Percentiles rank a stretch among this genome's conserved stretches.
phyloP scores from a whole-genome alignment of 2,113 vertebrate genomes.

The Psilopogon haemacephalus region DNA sequence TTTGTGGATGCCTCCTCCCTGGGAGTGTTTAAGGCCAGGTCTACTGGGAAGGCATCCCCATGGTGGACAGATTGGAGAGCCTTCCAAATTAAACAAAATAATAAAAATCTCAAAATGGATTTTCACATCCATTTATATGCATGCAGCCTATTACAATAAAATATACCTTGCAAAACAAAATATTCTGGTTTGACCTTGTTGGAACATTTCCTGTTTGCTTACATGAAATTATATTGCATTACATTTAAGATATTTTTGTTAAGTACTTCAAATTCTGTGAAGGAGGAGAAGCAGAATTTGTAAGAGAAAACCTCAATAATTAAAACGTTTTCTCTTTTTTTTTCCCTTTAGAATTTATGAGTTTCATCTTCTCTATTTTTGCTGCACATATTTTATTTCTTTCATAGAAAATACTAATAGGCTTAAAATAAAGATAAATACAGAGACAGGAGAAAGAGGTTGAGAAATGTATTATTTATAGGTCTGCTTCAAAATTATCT shows the following conservation, averaged over 20 bases:
- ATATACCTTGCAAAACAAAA: neutral
- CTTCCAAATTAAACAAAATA: too few relatives aligned
- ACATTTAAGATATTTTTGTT: neutral
- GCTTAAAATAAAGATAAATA: neutral
- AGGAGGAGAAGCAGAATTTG: neutral
- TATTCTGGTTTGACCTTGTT: neutral
- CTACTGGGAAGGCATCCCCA: too few relatives aligned
- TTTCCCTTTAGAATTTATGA: neutral
- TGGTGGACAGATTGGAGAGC: too few relatives aligned
- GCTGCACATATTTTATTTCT: neutral
- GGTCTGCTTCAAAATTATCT: conserved; percentile 7
- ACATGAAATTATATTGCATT: fast-evolving
- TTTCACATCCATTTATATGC: neutral
- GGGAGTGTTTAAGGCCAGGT: too few relatives aligned
- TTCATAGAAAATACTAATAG: neutral
- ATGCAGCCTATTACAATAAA: neutral
- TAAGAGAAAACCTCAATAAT: neutral
- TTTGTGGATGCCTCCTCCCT: too few relatives aligned
- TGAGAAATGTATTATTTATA: neutral
- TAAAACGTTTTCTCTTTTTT: neutral
- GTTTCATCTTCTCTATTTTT: neutral
- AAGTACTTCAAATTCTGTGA: neutral
- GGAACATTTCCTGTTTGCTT: neutral
- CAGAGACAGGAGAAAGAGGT: neutral
- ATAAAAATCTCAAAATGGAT: neutral